Evolutionary conservation across 1,140 invertebrate species (phyloP).

Genomic region (Copidosoma floridanum): DNA sequence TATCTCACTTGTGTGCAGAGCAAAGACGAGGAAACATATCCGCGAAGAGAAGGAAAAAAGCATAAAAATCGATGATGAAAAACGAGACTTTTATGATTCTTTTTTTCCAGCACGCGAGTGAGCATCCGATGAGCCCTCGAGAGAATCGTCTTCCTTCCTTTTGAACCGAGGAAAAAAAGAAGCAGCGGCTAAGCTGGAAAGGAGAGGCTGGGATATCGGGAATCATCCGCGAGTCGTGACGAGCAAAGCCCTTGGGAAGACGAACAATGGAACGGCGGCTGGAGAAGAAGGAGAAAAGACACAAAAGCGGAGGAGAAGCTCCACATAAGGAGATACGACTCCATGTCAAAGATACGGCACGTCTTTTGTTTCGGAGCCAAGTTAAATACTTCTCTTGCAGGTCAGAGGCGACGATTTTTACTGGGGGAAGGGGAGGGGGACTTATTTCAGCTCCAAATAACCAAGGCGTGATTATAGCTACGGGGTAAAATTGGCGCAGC

Average conservation of each 20-base stretch:
- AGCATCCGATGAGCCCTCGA: not conserved
- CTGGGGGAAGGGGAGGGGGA: no score
- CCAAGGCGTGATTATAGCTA: no score
- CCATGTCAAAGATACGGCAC: conserved; percentile 47
- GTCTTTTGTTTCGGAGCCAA: conserved; percentile 42
- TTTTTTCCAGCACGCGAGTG: no score
- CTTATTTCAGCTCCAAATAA: no score
- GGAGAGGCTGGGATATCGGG: conserved; percentile 45
- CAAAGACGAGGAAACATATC: no score
- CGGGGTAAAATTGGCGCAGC: no score
- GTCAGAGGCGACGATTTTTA: no score
- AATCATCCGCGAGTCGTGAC: conserved; percentile 50
- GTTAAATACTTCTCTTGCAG: conserved; percentile 26
- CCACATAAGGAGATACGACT: conserved; percentile 8
- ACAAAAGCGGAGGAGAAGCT: conserved; percentile 33
- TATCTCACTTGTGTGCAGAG: no score
- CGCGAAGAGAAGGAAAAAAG: no score
- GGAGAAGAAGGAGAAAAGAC: conserved; percentile 23
- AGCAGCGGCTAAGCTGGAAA: no score
- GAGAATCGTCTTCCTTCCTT: not conserved
- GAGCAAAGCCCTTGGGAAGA: conserved; percentile 45
- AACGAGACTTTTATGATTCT: no score
- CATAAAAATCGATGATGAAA: no score
- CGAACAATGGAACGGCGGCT: conserved; percentile 42
- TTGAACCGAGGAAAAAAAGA: not conserved